These are phyloP conservation scores for Ciconia boyciana DNA, from an alignment of 2,113 vertebrate species.

Conservation along the genomic window DNA sequence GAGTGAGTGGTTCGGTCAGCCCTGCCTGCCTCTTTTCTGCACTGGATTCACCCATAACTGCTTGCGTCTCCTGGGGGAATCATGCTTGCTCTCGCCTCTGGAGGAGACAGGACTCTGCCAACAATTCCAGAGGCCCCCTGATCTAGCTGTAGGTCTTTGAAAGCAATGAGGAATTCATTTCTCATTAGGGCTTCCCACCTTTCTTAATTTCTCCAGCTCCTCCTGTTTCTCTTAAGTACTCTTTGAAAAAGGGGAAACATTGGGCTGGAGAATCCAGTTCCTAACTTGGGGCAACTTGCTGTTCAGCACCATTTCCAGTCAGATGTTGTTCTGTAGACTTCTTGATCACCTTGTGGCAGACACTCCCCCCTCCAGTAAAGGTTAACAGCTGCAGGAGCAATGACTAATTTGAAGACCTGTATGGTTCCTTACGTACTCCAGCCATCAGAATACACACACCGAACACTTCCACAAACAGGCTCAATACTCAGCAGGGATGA, in stretches of 20 bases:
- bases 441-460: background rate
- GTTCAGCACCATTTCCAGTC: background rate
- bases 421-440: background rate
- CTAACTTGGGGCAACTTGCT: background rate
- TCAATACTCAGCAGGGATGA: background rate
- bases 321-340: background rate
- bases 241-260: background rate
- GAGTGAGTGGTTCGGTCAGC: background rate
- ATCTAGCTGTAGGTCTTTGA: background rate
- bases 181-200: background rate
- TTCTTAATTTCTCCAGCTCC: background rate
- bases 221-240: background rate
- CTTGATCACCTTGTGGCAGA: background rate
- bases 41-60: background rate
- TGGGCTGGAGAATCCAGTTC: background rate
- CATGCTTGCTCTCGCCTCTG: background rate
- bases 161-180: background rate
- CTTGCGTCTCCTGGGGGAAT: background rate
- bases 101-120: background rate
- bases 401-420: background rate
- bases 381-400: background rate
- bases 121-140: background rate
- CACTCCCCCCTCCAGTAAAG: background rate
- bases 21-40: background rate
- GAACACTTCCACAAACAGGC: background rate